Evolutionary conservation across 1,140 invertebrate species (phyloP), one percentile per base, ranked within the genome.

Genomic region (Diplogasteroides magnus): DNA sequence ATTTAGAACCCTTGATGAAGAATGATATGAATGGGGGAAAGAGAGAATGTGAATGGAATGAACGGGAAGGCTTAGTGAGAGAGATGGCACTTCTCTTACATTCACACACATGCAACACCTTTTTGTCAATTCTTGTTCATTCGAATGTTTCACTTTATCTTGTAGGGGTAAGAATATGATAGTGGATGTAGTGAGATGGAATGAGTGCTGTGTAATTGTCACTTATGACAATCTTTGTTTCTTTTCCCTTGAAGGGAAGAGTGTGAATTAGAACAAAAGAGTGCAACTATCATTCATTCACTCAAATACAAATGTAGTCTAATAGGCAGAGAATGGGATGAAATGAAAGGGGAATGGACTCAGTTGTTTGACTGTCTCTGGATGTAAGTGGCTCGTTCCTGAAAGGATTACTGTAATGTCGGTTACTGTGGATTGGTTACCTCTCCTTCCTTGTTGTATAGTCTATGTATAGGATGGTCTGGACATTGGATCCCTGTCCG

Each of bases 381-480:
- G 67, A 78, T 78, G 71, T 80, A 77, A 1, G 79, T 82, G 26
- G 77, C 77, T 64, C 79, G 76, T 72, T 79, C 77, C 78, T 78
- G 72, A 37, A 77, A 70, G 14, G 55, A 66, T 37, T 31, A 25
- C 31, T 31, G 32, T n/a, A n/a, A n/a, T n/a, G n/a, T n/a, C n/a
- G n/a, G 28, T 27, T 60, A 27, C 31, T n/a, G 6, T 13, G 37
- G 58, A 28, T 31, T 23, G 11, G 28, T n/a, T 48, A 80, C 78
- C 72, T 81, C 79, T 75, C 79, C 79, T 67, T 81, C 72, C 31
- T 70, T 73, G 62, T 81, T 81, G 76, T 82, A 81, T n/a, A n/a
- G n/a, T n/a, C n/a, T n/a, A n/a, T n/a, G n/a, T n/a, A n/a, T 62
- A 82, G 75, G 66, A 82, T 82, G 29, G 80, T 82, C 58, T 82